Conservation (phyloP, 1,140 invertebrate species). For the Drosophila erecta region DNA sequence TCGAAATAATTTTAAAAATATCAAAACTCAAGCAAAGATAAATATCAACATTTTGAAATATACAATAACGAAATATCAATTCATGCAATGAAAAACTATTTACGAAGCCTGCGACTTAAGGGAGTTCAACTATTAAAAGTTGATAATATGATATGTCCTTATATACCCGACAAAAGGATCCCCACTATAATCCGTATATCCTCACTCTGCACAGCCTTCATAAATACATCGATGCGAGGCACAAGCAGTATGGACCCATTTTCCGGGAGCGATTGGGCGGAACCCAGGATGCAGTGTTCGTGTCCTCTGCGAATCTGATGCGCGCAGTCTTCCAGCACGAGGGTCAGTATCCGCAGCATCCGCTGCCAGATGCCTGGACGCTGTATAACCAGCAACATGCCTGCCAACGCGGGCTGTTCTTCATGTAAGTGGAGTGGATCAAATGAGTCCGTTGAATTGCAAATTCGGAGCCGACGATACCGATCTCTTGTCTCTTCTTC, state of each 20-base stretch:
- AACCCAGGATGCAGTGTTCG: constrained; percentile 88
- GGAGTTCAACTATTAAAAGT: background rate
- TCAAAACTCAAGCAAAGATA: too few species aligned
- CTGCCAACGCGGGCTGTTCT: constrained; percentile 91
- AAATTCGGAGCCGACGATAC: constrained; percentile 44
- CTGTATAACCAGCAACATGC: constrained; percentile 90
- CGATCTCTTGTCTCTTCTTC: constrained; percentile 29
- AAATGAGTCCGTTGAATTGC: constrained; percentile 61
- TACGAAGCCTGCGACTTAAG: background rate
- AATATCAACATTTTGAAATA: background rate
- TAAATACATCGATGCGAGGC: constrained; percentile 90
- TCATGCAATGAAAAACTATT: background rate
- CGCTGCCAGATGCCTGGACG: constrained; percentile 92
- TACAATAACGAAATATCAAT: background rate
- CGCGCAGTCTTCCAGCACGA: constrained; percentile 90
- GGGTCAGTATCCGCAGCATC: constrained; percentile 91
- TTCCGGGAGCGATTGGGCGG: constrained; percentile 89
- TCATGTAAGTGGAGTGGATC: constrained; percentile 88
- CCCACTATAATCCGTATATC: background rate
- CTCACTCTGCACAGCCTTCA: constrained; percentile 86
- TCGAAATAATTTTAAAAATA: too few species aligned
- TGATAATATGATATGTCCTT: background rate
- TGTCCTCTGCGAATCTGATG: constrained; percentile 87
- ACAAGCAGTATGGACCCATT: constrained; percentile 90
- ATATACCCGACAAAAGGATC: background rate